phyloP scores from a whole-genome alignment of 2,888 invertebrate species.

The Pantelozetes paolii region DNA sequence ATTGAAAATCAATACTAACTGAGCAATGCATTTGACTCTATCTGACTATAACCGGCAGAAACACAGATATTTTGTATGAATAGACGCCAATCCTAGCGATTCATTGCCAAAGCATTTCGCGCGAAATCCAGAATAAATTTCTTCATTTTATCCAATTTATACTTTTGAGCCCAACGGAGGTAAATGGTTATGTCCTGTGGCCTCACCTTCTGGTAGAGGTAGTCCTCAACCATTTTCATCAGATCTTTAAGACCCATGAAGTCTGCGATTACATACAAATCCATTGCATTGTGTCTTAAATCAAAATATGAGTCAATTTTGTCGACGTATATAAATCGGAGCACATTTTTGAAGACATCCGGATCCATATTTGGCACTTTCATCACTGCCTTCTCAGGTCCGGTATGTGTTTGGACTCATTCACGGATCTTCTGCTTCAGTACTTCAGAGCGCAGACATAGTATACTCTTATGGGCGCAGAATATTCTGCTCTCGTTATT shows the following conservation, averaged over 20 bases:
- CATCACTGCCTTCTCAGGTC: background rate
- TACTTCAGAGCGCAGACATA: background rate
- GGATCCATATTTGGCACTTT: background rate
- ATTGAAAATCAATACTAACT: too few relatives aligned
- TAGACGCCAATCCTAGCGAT: background rate
- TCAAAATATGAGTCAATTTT: background rate
- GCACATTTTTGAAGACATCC: background rate
- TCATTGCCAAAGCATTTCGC: background rate
- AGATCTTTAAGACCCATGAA: background rate
- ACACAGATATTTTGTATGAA: conserved; percentile 1
- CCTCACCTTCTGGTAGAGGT: background rate
- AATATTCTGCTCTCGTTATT: background rate
- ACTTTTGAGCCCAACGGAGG: background rate
- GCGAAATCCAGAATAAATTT: background rate
- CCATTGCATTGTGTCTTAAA: background rate
- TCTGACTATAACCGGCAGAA: background rate
- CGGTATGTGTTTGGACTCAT: background rate
- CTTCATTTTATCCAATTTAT: background rate
- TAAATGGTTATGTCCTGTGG: background rate
- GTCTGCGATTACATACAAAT: background rate
- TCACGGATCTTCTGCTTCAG: background rate
- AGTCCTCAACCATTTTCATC: background rate
- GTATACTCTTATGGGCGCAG: conserved; percentile 1
- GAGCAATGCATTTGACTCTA: too few relatives aligned
- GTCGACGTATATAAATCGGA: background rate